Evolutionary conservation across 1,140 invertebrate genomes (phyloP).

Genomic region (Formica exsecta): DNA sequence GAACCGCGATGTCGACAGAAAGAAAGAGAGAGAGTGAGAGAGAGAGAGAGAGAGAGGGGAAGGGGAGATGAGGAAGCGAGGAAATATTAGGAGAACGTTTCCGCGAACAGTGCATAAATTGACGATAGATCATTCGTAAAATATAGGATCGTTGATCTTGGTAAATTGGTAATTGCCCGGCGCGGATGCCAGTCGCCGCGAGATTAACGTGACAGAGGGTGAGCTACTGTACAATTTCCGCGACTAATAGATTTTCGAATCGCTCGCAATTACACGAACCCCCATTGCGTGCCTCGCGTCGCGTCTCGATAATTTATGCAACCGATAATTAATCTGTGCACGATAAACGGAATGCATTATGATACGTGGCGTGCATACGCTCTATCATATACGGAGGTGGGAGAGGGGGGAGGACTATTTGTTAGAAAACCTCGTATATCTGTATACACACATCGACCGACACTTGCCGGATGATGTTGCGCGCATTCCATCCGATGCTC

Average conservation of each 20-base stretch:
- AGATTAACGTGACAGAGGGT: conserved; percentile 36
- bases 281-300: not conserved
- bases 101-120: conserved; percentile 15
- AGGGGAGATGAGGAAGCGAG: not conserved
- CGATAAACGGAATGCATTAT: conserved; percentile 22
- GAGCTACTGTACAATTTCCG: conserved; percentile 49
- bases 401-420: not conserved
- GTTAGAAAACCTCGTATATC: conserved; percentile 16
- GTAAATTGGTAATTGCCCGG: conserved; percentile 44
- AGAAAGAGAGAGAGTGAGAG: too few relatives aligned
- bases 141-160: conserved; percentile 41
- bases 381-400: not conserved
- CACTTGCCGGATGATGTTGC: conserved; percentile 11
- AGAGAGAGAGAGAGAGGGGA: too few relatives aligned
- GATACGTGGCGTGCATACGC: not conserved
- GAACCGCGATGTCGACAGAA: not conserved
- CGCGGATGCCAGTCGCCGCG: conserved; percentile 6
- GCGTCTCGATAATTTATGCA: conserved; percentile 47
- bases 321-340: conserved; percentile 34
- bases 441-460: not conserved
- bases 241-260: conserved; percentile 59
- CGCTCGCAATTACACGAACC: conserved; percentile 36
- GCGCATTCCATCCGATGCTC: not conserved
- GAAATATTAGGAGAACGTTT: not conserved
- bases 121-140: conserved; percentile 43